A percentile compares a stretch with the other conserved stretches of the same genome.
phyloP scores from a whole-genome alignment of 2,888 invertebrate species.

The Ectropis crepuscularia region DNA sequence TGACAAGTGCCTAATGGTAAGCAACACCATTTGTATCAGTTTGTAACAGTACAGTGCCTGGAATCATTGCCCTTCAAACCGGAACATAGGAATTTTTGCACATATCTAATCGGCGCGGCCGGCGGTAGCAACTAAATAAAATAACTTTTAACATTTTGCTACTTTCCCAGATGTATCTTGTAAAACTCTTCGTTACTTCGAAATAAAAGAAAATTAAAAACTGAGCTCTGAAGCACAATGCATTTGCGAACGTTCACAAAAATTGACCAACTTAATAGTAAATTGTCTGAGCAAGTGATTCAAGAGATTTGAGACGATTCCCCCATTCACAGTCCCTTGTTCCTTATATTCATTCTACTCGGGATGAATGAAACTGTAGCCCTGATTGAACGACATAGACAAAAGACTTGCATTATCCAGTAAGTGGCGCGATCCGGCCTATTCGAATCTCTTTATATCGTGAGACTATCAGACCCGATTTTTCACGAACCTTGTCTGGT shows the following conservation, averaged over 20 bases:
- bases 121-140: no score
- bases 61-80: no score
- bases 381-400: conserved; percentile 65
- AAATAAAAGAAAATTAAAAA: background rate
- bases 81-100: no score
- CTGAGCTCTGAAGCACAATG: background rate
- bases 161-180: no score
- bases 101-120: no score
- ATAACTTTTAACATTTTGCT: no score
- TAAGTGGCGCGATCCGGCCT: conserved; percentile 65
- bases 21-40: no score
- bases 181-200: no score
- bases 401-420: conserved; percentile 66
- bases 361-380: conserved; percentile 57
- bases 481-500: conserved; percentile 57
- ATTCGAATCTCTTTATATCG: conserved; percentile 65
- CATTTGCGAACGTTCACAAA: conserved; percentile 16
- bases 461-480: conserved; percentile 61
- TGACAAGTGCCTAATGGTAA: no score
- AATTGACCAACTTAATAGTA: conserved; percentile 37
- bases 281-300: conserved; percentile 42
- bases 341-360: conserved; percentile 53
- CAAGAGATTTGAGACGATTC: conserved; percentile 46
- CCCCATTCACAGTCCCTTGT: conserved; percentile 49
- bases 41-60: no score